Evolutionary conservation across 2,797 vertebrate species (phyloP).

Genomic region (Microctenopoma stevenorrisi): DNA sequence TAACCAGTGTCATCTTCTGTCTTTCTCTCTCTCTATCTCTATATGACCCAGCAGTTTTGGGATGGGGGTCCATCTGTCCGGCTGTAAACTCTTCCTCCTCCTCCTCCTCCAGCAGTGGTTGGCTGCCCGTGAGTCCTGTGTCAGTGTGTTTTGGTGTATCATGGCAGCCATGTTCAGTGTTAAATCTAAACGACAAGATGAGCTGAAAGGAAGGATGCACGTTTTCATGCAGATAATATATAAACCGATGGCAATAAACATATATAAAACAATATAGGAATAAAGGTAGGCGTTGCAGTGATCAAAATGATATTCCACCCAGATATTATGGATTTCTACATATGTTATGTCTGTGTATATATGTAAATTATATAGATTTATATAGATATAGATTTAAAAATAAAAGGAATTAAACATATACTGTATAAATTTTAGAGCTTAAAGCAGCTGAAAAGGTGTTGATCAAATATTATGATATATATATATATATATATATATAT

Average conservation of each 20-base stretch:
- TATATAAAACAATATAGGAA: background rate
- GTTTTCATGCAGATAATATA: background rate
- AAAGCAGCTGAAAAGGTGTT: no score
- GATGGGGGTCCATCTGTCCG: conserved; percentile 71
- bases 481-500: no score
- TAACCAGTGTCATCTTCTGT: conserved; percentile 49
- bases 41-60: conserved; percentile 78
- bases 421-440: no score
- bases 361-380: no score
- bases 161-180: conserved; percentile 42
- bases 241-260: background rate
- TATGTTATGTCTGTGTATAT: no score
- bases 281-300: no score
- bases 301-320: no score
- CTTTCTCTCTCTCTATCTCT: conserved; percentile 41
- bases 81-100: conserved; percentile 53
- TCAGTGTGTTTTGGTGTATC: conserved; percentile 42
- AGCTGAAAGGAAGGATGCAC: background rate
- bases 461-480: no score
- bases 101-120: conserved; percentile 51
- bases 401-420: no score
- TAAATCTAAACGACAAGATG: conserved; percentile 13
- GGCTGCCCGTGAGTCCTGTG: conserved; percentile 49
- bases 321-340: no score
- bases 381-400: no score